A percentile compares a stretch with the other conserved stretches of the same genome.
These are phyloP conservation scores for Hydriomena furcata DNA, from an alignment of 2,888 invertebrate species.

Conservation along the genomic window DNA sequence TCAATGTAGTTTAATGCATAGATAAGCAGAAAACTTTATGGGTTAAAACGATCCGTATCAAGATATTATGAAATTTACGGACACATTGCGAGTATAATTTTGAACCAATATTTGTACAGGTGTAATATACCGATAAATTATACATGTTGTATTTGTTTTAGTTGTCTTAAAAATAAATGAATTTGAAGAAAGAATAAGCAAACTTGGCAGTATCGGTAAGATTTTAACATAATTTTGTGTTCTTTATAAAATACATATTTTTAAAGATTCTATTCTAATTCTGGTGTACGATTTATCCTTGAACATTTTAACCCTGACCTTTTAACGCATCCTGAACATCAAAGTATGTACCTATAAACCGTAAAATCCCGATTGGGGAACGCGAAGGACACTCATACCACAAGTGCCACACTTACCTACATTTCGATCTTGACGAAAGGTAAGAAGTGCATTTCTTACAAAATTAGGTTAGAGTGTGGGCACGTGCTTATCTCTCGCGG, in stretches of 20 bases:
- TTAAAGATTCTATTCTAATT: too few species aligned
- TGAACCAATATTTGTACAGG: too few species aligned
- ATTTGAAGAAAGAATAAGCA: too few species aligned
- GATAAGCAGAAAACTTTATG: conserved; percentile 1
- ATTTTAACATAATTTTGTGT: too few species aligned
- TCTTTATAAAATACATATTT: background rate
- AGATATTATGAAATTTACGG: background rate
- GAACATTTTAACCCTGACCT: conserved; percentile 9
- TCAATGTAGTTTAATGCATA: background rate
- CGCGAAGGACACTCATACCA: conserved; percentile 12
- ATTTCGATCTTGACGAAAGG: conserved; percentile 19
- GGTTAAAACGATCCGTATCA: conserved; percentile 1
- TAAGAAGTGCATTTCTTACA: conserved; percentile 27
- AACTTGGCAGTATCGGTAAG: too few species aligned
- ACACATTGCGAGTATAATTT: background rate
- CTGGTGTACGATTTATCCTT: background rate
- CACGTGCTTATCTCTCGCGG: conserved; percentile 44
- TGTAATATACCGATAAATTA: too few species aligned
- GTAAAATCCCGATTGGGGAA: conserved; percentile 13
- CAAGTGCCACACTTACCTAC: conserved; percentile 23
- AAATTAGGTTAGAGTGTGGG: conserved; percentile 21
- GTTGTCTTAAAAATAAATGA: too few species aligned
- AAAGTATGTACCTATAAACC: conserved; percentile 19
- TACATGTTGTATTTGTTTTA: too few species aligned
- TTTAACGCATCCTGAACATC: conserved; percentile 5